phyloP scores from a whole-genome alignment of 2,113 vertebrate species.

The Spilogale gracilis region DNA sequence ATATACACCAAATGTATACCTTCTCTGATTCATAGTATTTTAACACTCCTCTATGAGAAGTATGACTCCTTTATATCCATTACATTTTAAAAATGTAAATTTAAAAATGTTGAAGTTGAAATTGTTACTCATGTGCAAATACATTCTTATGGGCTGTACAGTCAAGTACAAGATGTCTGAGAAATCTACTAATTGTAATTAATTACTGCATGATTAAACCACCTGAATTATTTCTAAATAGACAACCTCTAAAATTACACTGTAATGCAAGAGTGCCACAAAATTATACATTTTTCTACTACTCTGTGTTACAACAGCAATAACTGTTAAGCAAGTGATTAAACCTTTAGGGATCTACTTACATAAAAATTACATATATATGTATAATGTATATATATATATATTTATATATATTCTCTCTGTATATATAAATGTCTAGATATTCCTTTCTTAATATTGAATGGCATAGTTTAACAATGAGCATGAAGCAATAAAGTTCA shows the following conservation, averaged over 20 bases:
- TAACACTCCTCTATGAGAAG: background rate
- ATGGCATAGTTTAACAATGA: background rate
- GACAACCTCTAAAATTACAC: background rate
- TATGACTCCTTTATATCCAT: background rate
- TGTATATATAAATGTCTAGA: background rate
- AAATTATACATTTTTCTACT: background rate
- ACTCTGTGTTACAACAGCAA: background rate
- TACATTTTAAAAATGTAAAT: background rate
- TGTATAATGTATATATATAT: background rate
- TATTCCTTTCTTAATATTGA: background rate
- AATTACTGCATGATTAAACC: background rate
- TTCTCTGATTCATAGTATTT: background rate
- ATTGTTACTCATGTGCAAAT: background rate
- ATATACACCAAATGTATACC: too few species aligned
- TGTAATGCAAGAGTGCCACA: background rate
- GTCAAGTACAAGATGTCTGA: background rate
- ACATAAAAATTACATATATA: background rate
- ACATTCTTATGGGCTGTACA: background rate
- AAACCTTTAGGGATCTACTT: background rate
- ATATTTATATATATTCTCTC: background rate
- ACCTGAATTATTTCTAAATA: slow-evolving; percentile 44
- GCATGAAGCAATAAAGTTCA: background rate
- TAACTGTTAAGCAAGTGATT: background rate
- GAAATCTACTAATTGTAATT: slow-evolving; percentile 8
- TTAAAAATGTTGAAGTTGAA: background rate